Evolutionary conservation across 2,797 vertebrate genomes (phyloP).

Genomic region (Hyperoplus lanceolatus): DNA sequence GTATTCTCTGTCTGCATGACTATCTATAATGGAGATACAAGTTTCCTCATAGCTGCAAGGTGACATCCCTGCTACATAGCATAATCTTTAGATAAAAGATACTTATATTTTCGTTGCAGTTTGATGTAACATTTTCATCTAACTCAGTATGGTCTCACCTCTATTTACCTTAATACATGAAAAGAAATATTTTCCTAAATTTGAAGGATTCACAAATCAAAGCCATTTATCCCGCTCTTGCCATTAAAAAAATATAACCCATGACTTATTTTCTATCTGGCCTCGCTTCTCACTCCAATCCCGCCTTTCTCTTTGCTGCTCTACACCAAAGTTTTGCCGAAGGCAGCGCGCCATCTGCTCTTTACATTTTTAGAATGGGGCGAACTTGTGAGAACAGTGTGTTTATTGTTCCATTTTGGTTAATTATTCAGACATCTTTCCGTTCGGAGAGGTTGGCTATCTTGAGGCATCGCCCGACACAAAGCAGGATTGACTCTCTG

Average conservation of each 20-base stretch:
- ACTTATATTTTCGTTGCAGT: not conserved
- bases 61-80: not conserved
- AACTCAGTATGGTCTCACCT: not conserved
- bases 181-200: not conserved
- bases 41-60: not conserved
- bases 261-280: conserved; percentile 1
- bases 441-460: conserved; percentile 11
- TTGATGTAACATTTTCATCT: not conserved
- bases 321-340: conserved; percentile 31
- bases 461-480: conserved; percentile 36
- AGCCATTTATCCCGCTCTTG: not conserved
- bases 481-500: conserved; percentile 33
- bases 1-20: conserved; percentile 22
- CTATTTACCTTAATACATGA: not conserved
- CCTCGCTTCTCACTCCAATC: not conserved
- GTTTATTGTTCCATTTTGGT: conserved; percentile 64
- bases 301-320: conserved; percentile 20
- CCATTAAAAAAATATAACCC: not conserved
- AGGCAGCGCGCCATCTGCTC: conserved; percentile 66
- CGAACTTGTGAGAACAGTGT: conserved; percentile 65
- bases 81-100: not conserved
- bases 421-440: conserved; percentile 61
- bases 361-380: conserved; percentile 66
- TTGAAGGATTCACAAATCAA: conserved; percentile 9
- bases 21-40: conserved; percentile 12